Base-by-base conservation (phyloP, 2,113 vertebrate genomes). In the Circaetus gallicus region DNA sequence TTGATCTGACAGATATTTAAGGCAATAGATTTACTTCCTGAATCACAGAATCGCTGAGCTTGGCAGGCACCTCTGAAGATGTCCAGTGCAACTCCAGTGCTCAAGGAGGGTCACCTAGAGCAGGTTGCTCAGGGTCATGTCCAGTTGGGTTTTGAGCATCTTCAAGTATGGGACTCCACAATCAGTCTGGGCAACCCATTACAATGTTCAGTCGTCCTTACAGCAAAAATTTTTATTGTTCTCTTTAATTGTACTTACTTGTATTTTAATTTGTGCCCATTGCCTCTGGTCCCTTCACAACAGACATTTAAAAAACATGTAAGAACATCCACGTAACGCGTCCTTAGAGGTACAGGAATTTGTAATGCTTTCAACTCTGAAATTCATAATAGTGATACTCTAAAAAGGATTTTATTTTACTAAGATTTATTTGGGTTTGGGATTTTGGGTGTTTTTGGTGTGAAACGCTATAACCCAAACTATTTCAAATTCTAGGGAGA, bases 281-380 rank as follows among this genome's bases (percentile, higher is more conserved):
- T 40, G 22, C 9, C 53, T 34, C 19, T 67, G 36, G 19, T 47
- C 26, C 17, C 66, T 63, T 6, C 7, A 4, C 25, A 22, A 19
- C 0, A n/a, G n/a, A 25, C 7, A 5, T 71, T 86, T 38, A 0
- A 3, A n/a, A 58, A 17, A 17, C 45, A 15, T 3, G 6, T 42
- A 16, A 67, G 26, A 42, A 14, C 40, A n/a, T 32, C 43, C 22
- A 8, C 0, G 2, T 42, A 36, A 59, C 1, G 1, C 38, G 10
- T 53, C 19, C 59, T 52, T 50, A 53, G 59, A 63, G 22, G 6
- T 56, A 5, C 16, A 25, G 66, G 47, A 67, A 7, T 22, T 31
- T 13, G 19, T 86, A 93, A 29, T 52, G 9, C 38, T 86, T 82
- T 80, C 38, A 22, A 8, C 14, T 55, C 11, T 65, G 34, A 40